A percentile compares a stretch with the other conserved stretches of the same genome.
Conservation (phyloP, 2,797 vertebrate species). For the Hippopotamyrus pictus region DNA sequence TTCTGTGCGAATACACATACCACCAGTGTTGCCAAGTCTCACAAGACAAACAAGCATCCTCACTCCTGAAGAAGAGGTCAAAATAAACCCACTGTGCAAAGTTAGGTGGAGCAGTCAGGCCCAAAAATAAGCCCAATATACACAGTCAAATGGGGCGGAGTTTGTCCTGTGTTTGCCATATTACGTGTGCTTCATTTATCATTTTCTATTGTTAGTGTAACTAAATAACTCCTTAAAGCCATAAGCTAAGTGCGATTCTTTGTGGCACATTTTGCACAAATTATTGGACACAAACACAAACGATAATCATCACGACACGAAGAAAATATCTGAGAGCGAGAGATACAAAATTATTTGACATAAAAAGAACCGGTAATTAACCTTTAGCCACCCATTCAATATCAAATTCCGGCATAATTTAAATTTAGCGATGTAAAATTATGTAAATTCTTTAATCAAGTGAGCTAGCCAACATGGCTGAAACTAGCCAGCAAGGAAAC, state of each 20-base stretch:
- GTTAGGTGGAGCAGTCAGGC: background rate
- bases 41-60: background rate
- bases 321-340: background rate
- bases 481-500: background rate
- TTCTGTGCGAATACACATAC: background rate
- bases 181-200: background rate
- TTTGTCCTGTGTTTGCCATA: background rate
- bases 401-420: background rate
- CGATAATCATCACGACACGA: background rate
- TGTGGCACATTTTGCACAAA: background rate
- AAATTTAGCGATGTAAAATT: background rate
- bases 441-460: background rate
- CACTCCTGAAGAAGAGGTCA: background rate
- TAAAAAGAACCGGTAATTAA: background rate
- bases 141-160: background rate
- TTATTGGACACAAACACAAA: background rate
- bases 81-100: background rate
- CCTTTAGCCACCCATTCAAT: background rate
- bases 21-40: background rate
- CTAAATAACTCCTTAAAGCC: background rate
- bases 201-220: background rate
- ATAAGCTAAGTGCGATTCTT: background rate
- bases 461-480: background rate
- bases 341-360: background rate
- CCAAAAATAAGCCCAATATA: background rate